These are phyloP conservation scores for Euthynnus affinis DNA, from an alignment of 2,797 vertebrate genomes.

Conservation along the genomic window DNA sequence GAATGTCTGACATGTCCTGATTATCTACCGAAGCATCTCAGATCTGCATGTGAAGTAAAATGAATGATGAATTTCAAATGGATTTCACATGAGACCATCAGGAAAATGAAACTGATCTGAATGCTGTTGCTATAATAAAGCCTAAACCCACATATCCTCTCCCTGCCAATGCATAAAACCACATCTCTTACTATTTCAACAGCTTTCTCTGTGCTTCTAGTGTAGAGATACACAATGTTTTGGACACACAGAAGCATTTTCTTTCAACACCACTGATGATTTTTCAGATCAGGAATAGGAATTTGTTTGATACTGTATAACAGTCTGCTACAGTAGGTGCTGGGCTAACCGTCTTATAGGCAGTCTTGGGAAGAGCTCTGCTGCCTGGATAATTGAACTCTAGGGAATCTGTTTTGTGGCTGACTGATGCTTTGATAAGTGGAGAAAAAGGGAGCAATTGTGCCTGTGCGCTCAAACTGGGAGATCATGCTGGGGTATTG, in stretches of 20 bases:
- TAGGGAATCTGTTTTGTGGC: slow-evolving; percentile 65
- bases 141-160: slow-evolving; percentile 17
- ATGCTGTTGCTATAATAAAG: slow-evolving; percentile 20
- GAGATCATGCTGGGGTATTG: slow-evolving; percentile 23
- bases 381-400: slow-evolving; percentile 75
- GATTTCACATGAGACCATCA: slow-evolving; percentile 54
- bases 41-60: slow-evolving; percentile 42
- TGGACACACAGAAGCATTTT: slow-evolving; percentile 27
- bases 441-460: slow-evolving; percentile 51
- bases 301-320: slow-evolving; percentile 44
- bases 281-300: slow-evolving; percentile 53
- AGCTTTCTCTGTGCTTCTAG: slow-evolving; percentile 10
- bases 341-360: slow-evolving; percentile 53
- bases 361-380: slow-evolving; percentile 54
- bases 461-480: slow-evolving; percentile 14
- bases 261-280: slow-evolving; percentile 53
- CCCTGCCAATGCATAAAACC: slow-evolving; percentile 18
- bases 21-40: slow-evolving; percentile 50
- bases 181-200: not conserved
- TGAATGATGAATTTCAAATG: slow-evolving; percentile 56
- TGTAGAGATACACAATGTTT: not conserved
- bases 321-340: slow-evolving; percentile 46
- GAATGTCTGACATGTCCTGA: slow-evolving; percentile 28
- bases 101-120: slow-evolving; percentile 67
- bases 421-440: slow-evolving; percentile 70